Evolutionary conservation across 1,140 invertebrate genomes (phyloP).

Genomic region (Dendroctonus ponderosae): DNA sequence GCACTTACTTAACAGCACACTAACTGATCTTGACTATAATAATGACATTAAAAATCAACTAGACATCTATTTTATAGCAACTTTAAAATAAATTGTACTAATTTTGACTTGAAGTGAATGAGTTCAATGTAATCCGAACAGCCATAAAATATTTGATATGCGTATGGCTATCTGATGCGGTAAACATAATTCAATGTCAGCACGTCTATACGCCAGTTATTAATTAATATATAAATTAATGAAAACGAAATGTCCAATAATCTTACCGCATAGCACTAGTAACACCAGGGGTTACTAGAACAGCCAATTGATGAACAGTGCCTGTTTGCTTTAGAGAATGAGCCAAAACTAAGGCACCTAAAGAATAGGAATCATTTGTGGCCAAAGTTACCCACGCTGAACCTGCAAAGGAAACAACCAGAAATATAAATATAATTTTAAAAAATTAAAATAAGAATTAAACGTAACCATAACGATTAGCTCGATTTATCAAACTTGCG

Average conservation of each 20-base stretch:
- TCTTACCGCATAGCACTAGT: slow-evolving; percentile 78
- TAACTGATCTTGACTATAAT: background rate
- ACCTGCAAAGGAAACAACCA: slow-evolving; percentile 23
- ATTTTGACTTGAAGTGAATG: too few relatives aligned
- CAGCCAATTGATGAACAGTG: slow-evolving; percentile 74
- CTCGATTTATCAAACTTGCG: too few relatives aligned
- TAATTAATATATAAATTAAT: slow-evolving; percentile 1
- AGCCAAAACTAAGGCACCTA: slow-evolving; percentile 88
- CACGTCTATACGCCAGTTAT: background rate
- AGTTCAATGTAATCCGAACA: too few relatives aligned
- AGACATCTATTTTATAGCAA: background rate
- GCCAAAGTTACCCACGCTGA: slow-evolving; percentile 90
- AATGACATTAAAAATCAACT: slow-evolving; percentile 11
- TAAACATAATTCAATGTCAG: too few relatives aligned
- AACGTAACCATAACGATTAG: too few relatives aligned
- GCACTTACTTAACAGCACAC: too few relatives aligned
- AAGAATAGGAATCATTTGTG: slow-evolving; percentile 90
- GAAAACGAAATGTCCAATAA: too few relatives aligned
- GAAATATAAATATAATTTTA: too few relatives aligned
- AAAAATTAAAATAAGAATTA: too few relatives aligned
- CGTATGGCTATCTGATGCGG: too few relatives aligned
- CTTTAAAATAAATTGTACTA: too few relatives aligned
- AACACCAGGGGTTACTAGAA: slow-evolving; percentile 84
- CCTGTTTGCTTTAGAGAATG: slow-evolving; percentile 76
- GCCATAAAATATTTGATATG: too few relatives aligned